Evolutionary conservation across 2,888 invertebrate species (phyloP).

Genomic region (Sarcophaga rosellei): DNA sequence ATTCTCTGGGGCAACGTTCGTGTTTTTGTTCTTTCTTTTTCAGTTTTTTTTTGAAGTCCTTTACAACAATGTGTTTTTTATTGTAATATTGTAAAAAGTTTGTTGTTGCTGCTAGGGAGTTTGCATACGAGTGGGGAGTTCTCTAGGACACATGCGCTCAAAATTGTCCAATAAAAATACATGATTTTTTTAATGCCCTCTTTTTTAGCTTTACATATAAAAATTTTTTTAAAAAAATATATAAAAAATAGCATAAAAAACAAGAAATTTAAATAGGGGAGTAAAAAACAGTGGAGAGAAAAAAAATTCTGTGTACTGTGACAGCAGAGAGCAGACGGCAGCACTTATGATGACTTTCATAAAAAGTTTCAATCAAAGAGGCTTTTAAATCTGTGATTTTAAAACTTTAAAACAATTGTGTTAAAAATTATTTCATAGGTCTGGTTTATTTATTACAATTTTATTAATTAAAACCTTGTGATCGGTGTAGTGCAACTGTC

Average conservation of each 20-base stretch:
- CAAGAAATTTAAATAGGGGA: conserved; percentile 53
- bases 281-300: neutral
- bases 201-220: conserved; percentile 54
- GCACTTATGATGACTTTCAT: too few relatives aligned
- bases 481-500: too few relatives aligned
- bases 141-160: conserved; percentile 67
- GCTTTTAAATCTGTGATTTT: too few relatives aligned
- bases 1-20: neutral
- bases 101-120: conserved; percentile 41
- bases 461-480: too few relatives aligned
- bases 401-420: too few relatives aligned
- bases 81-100: conserved; percentile 52
- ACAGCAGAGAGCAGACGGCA: too few relatives aligned
- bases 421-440: too few relatives aligned
- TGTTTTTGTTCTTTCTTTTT: neutral
- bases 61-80: conserved; percentile 63
- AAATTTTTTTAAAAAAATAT: conserved; percentile 36
- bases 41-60: conserved; percentile 21
- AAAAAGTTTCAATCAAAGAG: too few relatives aligned
- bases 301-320: neutral
- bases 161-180: conserved; percentile 67
- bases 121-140: conserved; percentile 57
- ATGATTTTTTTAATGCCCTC: conserved; percentile 46
- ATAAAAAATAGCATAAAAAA: conserved; percentile 23
- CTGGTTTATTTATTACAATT: too few relatives aligned